Base-by-base conservation (phyloP, 1,140 invertebrate genomes). In the Agrypnia vestita region DNA sequence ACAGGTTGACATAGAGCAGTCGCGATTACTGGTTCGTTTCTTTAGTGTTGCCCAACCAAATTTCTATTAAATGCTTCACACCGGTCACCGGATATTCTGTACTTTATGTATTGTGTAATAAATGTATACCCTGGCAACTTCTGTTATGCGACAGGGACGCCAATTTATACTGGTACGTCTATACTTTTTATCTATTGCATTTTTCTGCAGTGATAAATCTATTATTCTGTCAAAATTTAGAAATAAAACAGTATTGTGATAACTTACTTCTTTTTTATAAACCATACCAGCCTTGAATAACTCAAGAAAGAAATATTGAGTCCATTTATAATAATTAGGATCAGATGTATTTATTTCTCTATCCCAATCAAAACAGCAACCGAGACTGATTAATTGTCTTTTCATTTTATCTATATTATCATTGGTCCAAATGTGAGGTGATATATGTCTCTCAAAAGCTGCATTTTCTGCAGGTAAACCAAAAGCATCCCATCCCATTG, bases 401-500 rank as follows among this genome's bases (percentile, higher is more conserved):
- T 94, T 95, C 98, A 99, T 99, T 67, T 93, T 91, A 3, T 87
- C 84, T 83, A 99, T 99, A 89, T 99, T 99, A 81, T 92, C 87
- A 62, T 91, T 86, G 0, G 98, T 99, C 98, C 98, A 99, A 17
- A 91, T 86, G 19, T 92, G 89, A 6, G 98, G 95, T 84, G 93
- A 88, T 44, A 97, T 89, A 56, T 94, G 92, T 55, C 93, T 90
- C 85, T 98, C 94, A 78, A 97, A 94, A 7, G 99, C 98, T 73
- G 99, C 99, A 93, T 99, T 99, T 90, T 99, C 99, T 3, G 99
- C 99, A 19, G 98, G 99, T 59, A 99, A 90, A 47, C 99, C 99
- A 93, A 99, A 99, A 8, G 98, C 96, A 92, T 99, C 99, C 97
- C 98, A 99, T 0, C 99, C 99, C 90, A 99, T 99, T n/a, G 98